Evolutionary conservation across 1,140 invertebrate species (phyloP).

Genomic region (Telenomus remus): DNA sequence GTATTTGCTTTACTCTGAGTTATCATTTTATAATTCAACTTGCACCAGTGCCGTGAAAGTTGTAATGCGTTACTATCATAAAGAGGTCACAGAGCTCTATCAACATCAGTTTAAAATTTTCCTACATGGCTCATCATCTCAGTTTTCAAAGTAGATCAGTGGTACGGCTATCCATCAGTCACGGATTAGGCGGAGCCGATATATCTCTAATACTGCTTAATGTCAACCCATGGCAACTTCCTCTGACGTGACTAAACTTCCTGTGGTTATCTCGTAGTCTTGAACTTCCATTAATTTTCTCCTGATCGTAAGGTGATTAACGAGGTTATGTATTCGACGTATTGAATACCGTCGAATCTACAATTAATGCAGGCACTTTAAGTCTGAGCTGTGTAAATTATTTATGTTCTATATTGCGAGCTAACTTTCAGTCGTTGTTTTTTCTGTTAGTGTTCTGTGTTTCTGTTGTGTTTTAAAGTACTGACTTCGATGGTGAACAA

Average conservation of each 20-base stretch:
- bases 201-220: conserved; percentile 63
- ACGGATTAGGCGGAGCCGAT: conserved; percentile 63
- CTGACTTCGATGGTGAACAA: too few species aligned
- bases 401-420: too few species aligned
- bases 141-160: conserved; percentile 55
- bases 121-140: conserved; percentile 23
- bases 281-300: conserved; percentile 57
- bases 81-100: too few species aligned
- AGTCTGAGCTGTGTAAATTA: too few species aligned
- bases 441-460: too few species aligned
- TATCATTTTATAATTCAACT: too few species aligned
- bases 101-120: conserved; percentile 46
- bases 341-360: conserved; percentile 37
- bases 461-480: too few species aligned
- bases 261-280: conserved; percentile 57
- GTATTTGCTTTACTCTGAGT: too few species aligned
- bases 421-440: too few species aligned
- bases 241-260: conserved; percentile 65
- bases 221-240: conserved; percentile 56
- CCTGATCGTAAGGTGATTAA: conserved; percentile 54
- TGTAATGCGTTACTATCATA: too few species aligned
- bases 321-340: conserved; percentile 52
- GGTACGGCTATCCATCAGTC: conserved; percentile 61
- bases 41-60: too few species aligned
- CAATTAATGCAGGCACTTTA: conserved; percentile 11